Conservation (phyloP, 2,888 invertebrate species). For the Bedellia somnulentella region DNA sequence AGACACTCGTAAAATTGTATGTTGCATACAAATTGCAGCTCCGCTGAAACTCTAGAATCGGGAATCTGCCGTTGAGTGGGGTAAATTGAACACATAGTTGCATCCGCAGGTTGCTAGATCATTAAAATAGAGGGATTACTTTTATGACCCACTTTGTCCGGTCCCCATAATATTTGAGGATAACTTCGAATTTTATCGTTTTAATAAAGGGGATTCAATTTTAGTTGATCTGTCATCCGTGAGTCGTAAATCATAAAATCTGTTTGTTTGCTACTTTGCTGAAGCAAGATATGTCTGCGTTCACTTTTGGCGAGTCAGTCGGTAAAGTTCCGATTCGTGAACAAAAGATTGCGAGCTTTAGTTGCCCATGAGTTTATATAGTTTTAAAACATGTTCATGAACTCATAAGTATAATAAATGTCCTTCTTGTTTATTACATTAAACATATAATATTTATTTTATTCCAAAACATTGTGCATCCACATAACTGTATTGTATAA, state of each 20-base stretch:
- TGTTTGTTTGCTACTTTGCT: neutral
- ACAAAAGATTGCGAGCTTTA: no score
- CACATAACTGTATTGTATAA: no score
- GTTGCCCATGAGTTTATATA: no score
- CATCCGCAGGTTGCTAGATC: constrained; percentile 47
- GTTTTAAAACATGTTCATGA: no score
- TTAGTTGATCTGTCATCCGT: constrained; percentile 49
- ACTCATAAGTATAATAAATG: no score
- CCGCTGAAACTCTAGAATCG: constrained; percentile 6
- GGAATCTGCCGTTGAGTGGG: constrained; percentile 12
- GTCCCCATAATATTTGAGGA: constrained; percentile 50
- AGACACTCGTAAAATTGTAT: constrained; percentile 7
- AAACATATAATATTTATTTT: no score
- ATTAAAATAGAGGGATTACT: constrained; percentile 58
- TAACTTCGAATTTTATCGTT: constrained; percentile 38
- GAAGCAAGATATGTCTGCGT: no score
- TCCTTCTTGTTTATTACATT: no score
- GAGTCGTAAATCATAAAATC: constrained; percentile 13
- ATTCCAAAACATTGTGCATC: no score
- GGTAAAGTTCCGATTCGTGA: no score
- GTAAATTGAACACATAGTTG: constrained; percentile 46
- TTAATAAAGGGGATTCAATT: constrained; percentile 56
- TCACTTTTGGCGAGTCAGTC: no score
- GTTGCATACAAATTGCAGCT: constrained; percentile 19
- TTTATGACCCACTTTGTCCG: constrained; percentile 49